Conservation (phyloP, 2,113 vertebrate genomes). For the Colaptes auratus region DNA sequence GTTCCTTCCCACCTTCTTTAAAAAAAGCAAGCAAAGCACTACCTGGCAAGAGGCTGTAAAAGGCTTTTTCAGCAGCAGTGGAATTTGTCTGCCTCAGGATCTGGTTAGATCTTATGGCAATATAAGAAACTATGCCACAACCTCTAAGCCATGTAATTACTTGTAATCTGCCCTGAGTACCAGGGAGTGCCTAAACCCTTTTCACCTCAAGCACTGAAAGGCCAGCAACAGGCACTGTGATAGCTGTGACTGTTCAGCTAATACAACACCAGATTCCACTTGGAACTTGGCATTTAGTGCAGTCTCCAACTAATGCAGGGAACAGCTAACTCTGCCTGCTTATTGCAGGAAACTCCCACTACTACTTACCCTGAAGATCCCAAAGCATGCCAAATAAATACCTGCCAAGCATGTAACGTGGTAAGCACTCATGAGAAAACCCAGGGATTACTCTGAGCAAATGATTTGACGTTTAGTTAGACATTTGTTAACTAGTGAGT, state of each 20-base stretch:
- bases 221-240: neutral
- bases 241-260: neutral
- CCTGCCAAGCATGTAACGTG: accelerated
- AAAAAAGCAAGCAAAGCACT: neutral
- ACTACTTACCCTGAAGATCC: neutral
- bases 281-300: neutral
- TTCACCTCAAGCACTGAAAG: neutral
- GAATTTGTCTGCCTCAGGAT: neutral
- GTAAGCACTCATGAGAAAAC: neutral
- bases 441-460: neutral
- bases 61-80: neutral
- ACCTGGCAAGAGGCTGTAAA: neutral
- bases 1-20: neutral
- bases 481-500: neutral
- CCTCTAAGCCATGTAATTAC: neutral
- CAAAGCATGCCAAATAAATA: neutral
- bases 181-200: neutral
- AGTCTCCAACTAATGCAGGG: neutral
- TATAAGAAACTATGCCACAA: neutral
- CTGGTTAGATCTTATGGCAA: neutral
- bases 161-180: neutral
- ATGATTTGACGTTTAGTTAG: neutral
- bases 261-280: neutral
- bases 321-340: neutral
- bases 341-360: neutral